Evolutionary conservation across 2,113 vertebrate genomes (phyloP).

Genomic region (Thinocorus orbignyianus): DNA sequence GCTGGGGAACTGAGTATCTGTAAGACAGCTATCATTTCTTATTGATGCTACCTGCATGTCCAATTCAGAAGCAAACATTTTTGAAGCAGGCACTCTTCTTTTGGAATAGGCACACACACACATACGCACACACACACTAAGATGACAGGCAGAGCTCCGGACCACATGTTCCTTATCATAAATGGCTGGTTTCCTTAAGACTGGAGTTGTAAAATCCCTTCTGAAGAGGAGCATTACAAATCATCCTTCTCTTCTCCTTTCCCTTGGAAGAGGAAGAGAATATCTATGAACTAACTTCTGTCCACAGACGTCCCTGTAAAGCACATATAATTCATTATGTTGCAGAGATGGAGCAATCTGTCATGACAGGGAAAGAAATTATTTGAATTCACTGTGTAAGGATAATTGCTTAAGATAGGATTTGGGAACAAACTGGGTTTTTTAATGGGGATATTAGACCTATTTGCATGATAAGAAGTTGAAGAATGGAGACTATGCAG

Average conservation of each 20-base stretch:
- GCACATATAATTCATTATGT: background rate
- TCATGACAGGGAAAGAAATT: background rate
- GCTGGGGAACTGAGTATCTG: background rate
- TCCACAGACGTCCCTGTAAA: background rate
- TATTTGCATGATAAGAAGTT: background rate
- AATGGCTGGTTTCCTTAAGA: background rate
- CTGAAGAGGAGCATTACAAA: background rate
- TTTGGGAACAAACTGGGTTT: background rate
- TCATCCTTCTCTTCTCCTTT: background rate
- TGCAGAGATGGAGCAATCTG: background rate
- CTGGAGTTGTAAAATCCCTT: background rate
- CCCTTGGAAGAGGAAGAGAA: background rate
- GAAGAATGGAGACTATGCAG: background rate
- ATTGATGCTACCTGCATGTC: background rate
- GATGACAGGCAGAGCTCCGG: background rate
- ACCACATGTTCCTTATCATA: background rate
- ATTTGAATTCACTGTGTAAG: background rate
- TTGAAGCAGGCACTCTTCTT: background rate
- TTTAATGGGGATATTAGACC: background rate
- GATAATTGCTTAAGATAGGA: background rate
- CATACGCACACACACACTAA: background rate
- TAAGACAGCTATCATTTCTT: background rate
- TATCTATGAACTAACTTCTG: background rate
- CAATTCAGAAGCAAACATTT: background rate
- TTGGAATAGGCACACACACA: background rate